Conservation (phyloP, 2,113 vertebrate genomes). For the Catagonus wagneri region DNA sequence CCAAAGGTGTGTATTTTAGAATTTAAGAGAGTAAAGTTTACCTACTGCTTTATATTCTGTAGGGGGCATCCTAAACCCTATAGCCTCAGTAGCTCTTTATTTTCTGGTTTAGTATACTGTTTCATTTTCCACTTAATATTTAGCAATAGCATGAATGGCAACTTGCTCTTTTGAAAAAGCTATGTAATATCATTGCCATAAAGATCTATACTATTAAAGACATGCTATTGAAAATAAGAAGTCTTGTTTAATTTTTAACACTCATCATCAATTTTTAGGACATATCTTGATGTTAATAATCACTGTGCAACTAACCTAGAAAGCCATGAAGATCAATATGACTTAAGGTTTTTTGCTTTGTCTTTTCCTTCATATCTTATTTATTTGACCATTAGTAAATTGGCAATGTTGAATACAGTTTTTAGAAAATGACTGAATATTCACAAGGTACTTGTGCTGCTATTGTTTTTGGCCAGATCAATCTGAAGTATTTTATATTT, state of each 20-base stretch:
- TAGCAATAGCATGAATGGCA: constrained; percentile 88
- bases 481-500: not conserved
- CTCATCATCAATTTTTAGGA: not conserved
- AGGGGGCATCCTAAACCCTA: constrained; percentile 85
- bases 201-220: constrained; percentile 71
- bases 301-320: not conserved
- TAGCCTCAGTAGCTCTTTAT: constrained; percentile 81
- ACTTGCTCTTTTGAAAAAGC: constrained; percentile 81
- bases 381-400: constrained; percentile 52
- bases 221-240: constrained; percentile 58
- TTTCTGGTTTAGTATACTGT: constrained; percentile 85
- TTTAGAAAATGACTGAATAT: constrained; percentile 48
- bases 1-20: constrained; percentile 75
- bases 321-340: not conserved
- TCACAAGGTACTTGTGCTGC: not conserved
- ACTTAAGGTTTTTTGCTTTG: not conserved
- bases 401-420: not conserved
- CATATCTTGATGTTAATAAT: constrained; percentile 16
- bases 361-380: not conserved
- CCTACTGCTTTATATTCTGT: constrained; percentile 50
- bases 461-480: not conserved
- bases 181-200: constrained; percentile 54
- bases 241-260: not conserved
- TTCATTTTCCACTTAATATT: constrained; percentile 90
- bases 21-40: constrained; percentile 24